Evolutionary conservation across 1,140 invertebrate species (phyloP), one percentile per base, ranked within the genome.

Genomic region (Idris sp.): DNA sequence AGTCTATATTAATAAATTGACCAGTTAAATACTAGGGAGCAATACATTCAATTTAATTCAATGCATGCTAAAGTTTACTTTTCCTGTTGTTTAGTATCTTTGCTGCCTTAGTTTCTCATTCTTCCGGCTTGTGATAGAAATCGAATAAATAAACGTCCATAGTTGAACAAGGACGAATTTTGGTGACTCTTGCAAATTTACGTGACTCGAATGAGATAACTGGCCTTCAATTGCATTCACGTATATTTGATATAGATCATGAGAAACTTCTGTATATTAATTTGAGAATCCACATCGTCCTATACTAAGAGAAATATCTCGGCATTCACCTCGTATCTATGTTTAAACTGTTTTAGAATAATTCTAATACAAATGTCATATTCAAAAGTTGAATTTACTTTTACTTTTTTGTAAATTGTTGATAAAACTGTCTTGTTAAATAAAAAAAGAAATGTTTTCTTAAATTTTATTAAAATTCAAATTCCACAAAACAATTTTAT

Each of bases 161-260:
- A n/a, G 16, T 28, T n/a, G 64, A 74, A 74, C 48, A 68, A 51
- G 62, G 64, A 74, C 56, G 56, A 68, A 74, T 68, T 74, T 74
- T 36, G 49, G 71, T 56, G 62, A 74, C 62, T 74, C 61, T 36
- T 54, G 71, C 48, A 51, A 68, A 51, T 62, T 62, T 74, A 74
- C 72, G 72, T 74, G 72, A 68, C 72, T 41, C 1, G 72, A 74
- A 62, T 74, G 28, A 30, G 2, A 22, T 65, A 65, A 69, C 46
- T 68, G 49, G 30, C 48, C 51, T 26, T 19, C 35, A 62, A 74
- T 58, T 64, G 58, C 64, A 44, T 62, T 68, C 58, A 68, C 62
- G 62, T 74, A 35, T 62, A 51, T 26, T 44, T 51, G 58, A 68
- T 68, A 41, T 56, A 58, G 72, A 68, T 68, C 56, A 38, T 46